Base-by-base conservation (phyloP, 1,140 invertebrate genomes). In the Lepidostoma basale region DNA sequence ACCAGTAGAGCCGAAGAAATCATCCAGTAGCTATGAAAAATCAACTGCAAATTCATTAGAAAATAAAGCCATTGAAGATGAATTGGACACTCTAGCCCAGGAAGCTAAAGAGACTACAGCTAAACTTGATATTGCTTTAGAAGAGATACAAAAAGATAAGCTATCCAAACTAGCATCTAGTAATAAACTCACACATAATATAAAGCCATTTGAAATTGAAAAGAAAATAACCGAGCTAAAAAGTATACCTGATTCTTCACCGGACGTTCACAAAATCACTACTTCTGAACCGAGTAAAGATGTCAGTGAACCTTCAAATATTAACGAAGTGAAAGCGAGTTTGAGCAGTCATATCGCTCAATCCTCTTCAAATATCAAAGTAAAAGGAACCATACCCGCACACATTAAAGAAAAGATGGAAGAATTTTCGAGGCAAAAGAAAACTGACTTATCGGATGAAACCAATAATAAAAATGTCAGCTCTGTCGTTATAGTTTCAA, bases 41-140 rank as follows among this genome's bases (percentile, higher is more conserved):
- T 10, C 44, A 9, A 45, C 25, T 28, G 12, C n/a, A 16, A 47
- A 22, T 20, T 22, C 26, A 40, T n/a, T 39, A 14, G 39, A 42
- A 26, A 45, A n/a, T 22, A 62, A 44, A 30, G 20, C n/a, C 74
- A 81, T 86, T 76, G 83, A 86, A 70, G 84, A 86, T 71, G 84
- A 84, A 14, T 75, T 86, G 16, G 85, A 84, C 72, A 84, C 83
- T 76, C 80, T 86, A 49, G 85, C 85, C 9, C 81, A 84, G 75
- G 85, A 86, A 81, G 85, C 85, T 28, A 85, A 86, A 77, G 80
- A 83, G 67, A 83, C 81, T 40, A 83, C 80, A 72, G 82, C 81
- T 54, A 82, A 81, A 69, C 72, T 83, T 72, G 81, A 79, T 22
- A 80, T 82, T 67, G 81, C 81, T 23, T 75, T 83, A 75, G 80